A percentile compares a stretch with the other conserved stretches of the same genome.
These are phyloP conservation scores for Agonum fuliginosum DNA, from an alignment of 2,888 invertebrate species.

Conservation along the genomic window DNA sequence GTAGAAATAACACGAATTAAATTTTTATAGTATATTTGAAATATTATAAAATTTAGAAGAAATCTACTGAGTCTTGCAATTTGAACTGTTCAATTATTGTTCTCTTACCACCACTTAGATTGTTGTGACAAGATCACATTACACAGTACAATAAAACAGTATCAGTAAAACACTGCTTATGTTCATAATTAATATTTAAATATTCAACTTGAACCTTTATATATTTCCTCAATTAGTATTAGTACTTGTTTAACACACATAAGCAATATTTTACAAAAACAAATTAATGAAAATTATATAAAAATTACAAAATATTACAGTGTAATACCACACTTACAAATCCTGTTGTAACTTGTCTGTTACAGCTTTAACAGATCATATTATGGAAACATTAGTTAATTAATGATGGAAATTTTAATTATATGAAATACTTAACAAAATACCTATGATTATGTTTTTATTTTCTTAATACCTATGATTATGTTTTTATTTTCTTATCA, in stretches of 20 bases:
- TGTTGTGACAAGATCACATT: background rate
- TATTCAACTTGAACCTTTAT: too few species aligned
- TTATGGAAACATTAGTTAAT: background rate
- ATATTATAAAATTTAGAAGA: too few species aligned
- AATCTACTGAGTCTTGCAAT: too few species aligned
- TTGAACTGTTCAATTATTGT: background rate
- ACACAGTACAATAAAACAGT: constrained; percentile 3
- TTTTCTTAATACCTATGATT: background rate
- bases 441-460: background rate
- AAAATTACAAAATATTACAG: constrained; percentile 3
- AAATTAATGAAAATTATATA: too few species aligned
- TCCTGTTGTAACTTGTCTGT: constrained; percentile 50
- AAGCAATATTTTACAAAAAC: too few species aligned
- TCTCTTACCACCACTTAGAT: background rate
- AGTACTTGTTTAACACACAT: background rate
- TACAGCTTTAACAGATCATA: background rate
- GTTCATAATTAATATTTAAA: too few species aligned
- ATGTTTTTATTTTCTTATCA: constrained; percentile 32
- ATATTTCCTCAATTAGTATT: background rate
- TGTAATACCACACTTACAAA: background rate
- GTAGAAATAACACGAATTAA: too few species aligned
- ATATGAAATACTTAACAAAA: background rate
- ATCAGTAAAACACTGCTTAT: too few species aligned
- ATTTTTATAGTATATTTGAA: too few species aligned
- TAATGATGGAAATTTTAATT: too few species aligned